Evolutionary conservation across 2,113 vertebrate species (phyloP).

Genomic region (Lycaon pictus): DNA sequence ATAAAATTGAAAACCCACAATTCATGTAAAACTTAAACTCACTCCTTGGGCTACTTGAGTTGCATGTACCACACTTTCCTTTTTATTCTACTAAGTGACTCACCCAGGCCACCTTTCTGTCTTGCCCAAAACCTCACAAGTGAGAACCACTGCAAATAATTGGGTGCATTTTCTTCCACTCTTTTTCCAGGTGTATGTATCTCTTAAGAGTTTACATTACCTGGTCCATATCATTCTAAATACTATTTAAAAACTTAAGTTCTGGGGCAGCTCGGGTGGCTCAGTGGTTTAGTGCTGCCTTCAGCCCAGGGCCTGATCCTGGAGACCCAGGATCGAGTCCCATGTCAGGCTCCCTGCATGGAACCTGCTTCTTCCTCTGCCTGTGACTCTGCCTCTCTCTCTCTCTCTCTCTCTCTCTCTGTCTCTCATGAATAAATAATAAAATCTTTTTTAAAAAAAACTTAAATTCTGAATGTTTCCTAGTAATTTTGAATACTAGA

Average conservation of each 20-base stretch:
- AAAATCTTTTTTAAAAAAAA: not conserved
- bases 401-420: too few species aligned
- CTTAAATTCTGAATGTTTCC: not conserved
- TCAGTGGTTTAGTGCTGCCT: too few species aligned
- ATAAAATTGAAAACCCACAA: slow-evolving; percentile 17
- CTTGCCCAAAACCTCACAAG: not conserved
- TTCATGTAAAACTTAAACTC: slow-evolving; percentile 35
- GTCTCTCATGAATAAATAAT: too few species aligned
- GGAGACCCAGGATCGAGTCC: too few species aligned
- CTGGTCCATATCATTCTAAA: not conserved
- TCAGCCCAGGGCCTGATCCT: too few species aligned
- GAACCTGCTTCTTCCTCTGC: too few species aligned
- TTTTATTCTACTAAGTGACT: slow-evolving; percentile 13
- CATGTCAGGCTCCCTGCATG: too few species aligned
- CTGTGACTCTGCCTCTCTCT: too few species aligned
- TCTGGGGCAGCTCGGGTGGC: too few species aligned
- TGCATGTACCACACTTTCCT: not conserved
- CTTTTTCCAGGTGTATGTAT: not conserved
- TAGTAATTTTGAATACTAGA: slow-evolving; percentile 4
- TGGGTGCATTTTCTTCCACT: not conserved
- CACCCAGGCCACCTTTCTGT: not conserved
- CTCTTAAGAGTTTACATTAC: slow-evolving; percentile 38
- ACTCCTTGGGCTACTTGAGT: not conserved
- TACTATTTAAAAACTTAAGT: slow-evolving; percentile 35
- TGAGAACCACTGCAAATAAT: not conserved